A percentile compares a stretch with the other conserved stretches of the same genome.
Evolutionary conservation across 1,140 invertebrate genomes (phyloP).

Genomic region (Gonioctena quinquepunctata): DNA sequence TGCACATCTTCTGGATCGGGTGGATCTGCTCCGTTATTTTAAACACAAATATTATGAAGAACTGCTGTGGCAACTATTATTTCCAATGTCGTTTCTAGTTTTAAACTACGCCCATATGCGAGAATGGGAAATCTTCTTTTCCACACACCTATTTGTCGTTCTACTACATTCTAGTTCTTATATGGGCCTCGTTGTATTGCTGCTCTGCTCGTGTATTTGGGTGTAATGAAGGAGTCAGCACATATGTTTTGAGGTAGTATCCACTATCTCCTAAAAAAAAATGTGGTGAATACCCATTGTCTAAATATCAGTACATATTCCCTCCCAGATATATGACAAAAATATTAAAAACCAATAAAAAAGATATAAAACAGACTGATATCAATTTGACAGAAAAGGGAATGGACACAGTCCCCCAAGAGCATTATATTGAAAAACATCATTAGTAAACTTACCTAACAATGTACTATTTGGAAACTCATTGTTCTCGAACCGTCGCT

Average conservation of each 20-base stretch:
- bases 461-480: constrained; percentile 5
- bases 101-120: background rate
- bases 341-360: too few species aligned
- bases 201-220: background rate
- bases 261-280: constrained; percentile 24
- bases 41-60: constrained; percentile 13
- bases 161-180: background rate
- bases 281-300: too few species aligned
- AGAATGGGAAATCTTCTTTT: background rate
- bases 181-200: background rate
- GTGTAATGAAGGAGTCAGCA: constrained; percentile 19
- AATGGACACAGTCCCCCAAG: too few species aligned
- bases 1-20: too few species aligned
- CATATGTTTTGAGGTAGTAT: constrained; percentile 10
- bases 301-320: too few species aligned
- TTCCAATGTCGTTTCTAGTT: background rate
- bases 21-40: too few species aligned
- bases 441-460: too few species aligned
- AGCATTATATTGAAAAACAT: too few species aligned
- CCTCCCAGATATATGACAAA: too few species aligned
- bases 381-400: too few species aligned
- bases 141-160: background rate
- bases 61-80: constrained; percentile 5
- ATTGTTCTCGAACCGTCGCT: background rate
- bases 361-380: too few species aligned